These are phyloP conservation scores for Halictus rubicundus DNA, from an alignment of 1,140 invertebrate genomes.

Conservation along the genomic window DNA sequence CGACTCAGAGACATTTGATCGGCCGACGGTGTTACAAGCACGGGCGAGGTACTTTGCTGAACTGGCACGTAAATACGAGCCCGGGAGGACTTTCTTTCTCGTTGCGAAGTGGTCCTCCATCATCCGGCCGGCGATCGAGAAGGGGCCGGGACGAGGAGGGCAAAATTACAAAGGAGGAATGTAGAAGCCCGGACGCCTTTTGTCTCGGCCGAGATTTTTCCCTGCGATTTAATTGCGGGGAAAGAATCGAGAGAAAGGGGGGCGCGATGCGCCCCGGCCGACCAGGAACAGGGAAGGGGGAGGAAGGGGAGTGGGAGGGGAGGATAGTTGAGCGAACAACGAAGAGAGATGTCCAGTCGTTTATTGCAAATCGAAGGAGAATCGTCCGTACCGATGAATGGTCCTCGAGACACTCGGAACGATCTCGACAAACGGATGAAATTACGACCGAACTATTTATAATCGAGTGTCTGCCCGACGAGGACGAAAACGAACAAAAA, in stretches of 20 bases:
- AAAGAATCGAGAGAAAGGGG: constrained; percentile 34
- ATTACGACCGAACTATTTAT: constrained; percentile 44
- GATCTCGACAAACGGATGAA: constrained; percentile 53
- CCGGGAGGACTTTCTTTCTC: constrained; percentile 58
- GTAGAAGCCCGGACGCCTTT: constrained; percentile 36
- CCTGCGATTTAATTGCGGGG: constrained; percentile 60
- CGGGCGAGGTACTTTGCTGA: constrained; percentile 26
- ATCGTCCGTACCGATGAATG: constrained; percentile 44
- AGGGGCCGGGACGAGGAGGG: not conserved
- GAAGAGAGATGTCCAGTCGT: constrained; percentile 31
- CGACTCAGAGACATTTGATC: constrained; percentile 21
- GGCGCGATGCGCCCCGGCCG: too few species aligned
- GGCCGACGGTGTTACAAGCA: constrained; percentile 35
- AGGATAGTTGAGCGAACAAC: not conserved
- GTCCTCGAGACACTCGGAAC: constrained; percentile 38
- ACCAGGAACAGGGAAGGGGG: too few species aligned
- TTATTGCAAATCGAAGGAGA: constrained; percentile 60
- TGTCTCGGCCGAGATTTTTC: constrained; percentile 51
- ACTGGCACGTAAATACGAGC: constrained; percentile 51
- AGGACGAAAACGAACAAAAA: too few species aligned
- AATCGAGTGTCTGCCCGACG: constrained; percentile 26
- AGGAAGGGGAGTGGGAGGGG: too few species aligned
- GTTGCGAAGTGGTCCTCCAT: constrained; percentile 31
- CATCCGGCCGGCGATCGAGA: constrained; percentile 8
- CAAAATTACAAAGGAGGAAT: constrained; percentile 41